Evolutionary conservation across 2,113 vertebrate species (phyloP), one percentile per base, ranked within the genome.

Genomic region (Cottus gobio): DNA sequence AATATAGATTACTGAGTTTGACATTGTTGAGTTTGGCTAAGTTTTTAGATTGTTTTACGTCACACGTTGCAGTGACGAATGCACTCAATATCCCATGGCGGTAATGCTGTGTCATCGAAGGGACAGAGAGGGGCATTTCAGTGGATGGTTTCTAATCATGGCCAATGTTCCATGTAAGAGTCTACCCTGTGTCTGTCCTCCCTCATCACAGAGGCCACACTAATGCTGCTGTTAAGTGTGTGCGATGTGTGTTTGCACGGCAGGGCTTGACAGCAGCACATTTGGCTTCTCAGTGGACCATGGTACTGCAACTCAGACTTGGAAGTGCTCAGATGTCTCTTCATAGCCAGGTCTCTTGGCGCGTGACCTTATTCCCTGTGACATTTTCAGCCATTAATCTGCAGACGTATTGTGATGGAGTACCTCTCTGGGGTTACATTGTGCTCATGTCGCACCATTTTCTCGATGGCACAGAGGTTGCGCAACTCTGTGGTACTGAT

Each of bases 341-440:
- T 93, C 92, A 86, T 87, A 88, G 91, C 71, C 86, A 77, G 87
- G 89, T 91, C 89, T 92, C 90, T 87, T 79, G 87, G 91, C 74
- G 88, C 87, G 48, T 90, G 88, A 92, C 89, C 92, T 94, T 94
- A 94, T 94, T 94, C 92, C 88, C 91, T 67, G 84, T 92, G 93
- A 93, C 93, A 94, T 94, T 94, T 94, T 85, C 87, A 89, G 89
- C 90, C 93, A 93, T 94, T 93, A 94, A 94, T 93, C 92, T 94
- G 77, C 86, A 73, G 89, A 90, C 83, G n/a, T 85, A 77, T 64
- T 87, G 87, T 92, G 92, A 94, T 92, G 85, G 91, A 94, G 91
- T 87, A 74, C 83, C 85, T 83, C 88, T 92, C 82, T 74, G 81
- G 80, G 63, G 89, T 86, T 90, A 89, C 83, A 79, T 86, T 89